Conservation (phyloP, 2,113 vertebrate genomes). For the Panurus biarmicus region DNA sequence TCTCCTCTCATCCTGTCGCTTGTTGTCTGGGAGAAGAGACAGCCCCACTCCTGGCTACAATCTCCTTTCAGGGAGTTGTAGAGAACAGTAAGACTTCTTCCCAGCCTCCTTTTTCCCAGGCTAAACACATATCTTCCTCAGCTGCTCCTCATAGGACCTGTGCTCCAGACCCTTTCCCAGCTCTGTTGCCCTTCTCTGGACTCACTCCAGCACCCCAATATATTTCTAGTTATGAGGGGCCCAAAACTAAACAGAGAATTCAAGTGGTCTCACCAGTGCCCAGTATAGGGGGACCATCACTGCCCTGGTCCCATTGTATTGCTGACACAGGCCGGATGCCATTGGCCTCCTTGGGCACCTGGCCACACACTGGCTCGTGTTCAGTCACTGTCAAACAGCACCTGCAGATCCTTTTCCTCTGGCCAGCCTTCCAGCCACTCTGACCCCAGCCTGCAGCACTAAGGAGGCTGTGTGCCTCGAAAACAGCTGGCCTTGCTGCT, state of each 20-base stretch:
- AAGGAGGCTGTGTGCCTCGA: background rate
- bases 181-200: background rate
- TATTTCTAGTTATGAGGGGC: background rate
- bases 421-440: background rate
- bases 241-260: background rate
- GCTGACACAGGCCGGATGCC: background rate
- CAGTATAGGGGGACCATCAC: background rate
- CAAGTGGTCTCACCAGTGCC: background rate
- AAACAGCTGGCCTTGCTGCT: background rate
- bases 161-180: background rate
- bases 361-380: background rate
- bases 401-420: background rate
- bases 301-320: background rate
- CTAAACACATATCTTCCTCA: background rate
- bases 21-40: background rate
- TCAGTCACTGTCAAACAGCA: background rate
- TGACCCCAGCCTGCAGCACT: background rate
- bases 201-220: accelerated
- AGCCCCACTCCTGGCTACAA: accelerated
- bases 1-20: background rate
- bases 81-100: accelerated
- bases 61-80: background rate
- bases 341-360: background rate
- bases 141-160: background rate
- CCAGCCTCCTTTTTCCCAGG: background rate